A percentile compares a stretch with the other conserved stretches of the same genome.
Conservation (phyloP, 2,113 vertebrate species). For the Crotalus helleri region DNA sequence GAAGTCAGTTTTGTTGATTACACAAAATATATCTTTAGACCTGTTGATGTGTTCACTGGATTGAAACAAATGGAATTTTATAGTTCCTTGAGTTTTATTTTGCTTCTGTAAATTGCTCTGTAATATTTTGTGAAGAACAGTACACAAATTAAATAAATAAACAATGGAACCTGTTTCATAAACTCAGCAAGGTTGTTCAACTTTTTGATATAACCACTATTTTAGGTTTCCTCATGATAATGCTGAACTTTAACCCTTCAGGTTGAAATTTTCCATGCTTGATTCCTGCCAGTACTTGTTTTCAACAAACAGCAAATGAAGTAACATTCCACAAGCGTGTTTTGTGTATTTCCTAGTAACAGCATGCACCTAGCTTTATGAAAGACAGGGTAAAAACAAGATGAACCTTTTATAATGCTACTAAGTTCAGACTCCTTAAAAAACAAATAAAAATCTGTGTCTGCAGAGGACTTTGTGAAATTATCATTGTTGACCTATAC, state of each 20-base stretch:
- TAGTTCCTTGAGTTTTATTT: neutral
- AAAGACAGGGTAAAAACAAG: neutral
- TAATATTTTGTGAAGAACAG: neutral
- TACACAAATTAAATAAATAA: neutral
- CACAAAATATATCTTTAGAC: neutral
- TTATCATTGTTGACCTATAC: neutral
- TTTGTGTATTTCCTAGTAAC: conserved; percentile 33
- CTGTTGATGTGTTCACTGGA: neutral
- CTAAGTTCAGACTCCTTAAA: neutral
- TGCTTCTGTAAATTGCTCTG: neutral
- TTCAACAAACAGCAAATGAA: neutral
- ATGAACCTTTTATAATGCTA: neutral
- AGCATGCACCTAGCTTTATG: neutral
- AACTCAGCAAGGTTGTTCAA: neutral
- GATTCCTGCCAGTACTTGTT: neutral
- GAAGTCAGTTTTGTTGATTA: neutral
- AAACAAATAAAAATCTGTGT: neutral
- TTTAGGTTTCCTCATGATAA: neutral
- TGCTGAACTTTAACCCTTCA: conserved; percentile 6
- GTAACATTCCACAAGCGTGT: conserved; percentile 33
- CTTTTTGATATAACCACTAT: neutral
- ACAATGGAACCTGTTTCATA: neutral
- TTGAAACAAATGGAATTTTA: neutral
- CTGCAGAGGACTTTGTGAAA: neutral
- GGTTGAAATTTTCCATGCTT: conserved; percentile 26